Evolutionary conservation across 2,888 invertebrate species (phyloP), one percentile per base, ranked within the genome.

Genomic region (Eilema griseolum): DNA sequence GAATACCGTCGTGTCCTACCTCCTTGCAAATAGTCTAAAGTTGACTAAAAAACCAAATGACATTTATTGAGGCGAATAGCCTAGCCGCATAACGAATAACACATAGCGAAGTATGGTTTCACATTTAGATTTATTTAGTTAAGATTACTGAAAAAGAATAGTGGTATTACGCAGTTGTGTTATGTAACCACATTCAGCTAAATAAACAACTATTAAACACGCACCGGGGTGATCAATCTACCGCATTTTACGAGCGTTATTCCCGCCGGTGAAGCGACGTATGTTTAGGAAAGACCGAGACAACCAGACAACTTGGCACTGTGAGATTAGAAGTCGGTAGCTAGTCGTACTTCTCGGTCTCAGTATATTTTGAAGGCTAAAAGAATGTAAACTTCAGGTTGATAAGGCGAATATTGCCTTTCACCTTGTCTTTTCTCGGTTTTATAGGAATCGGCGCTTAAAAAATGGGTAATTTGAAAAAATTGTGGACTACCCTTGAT

Each of bases 381-480:
- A 3, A 41, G 41, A 4, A 41, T 41, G 16, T 1, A 1, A 41
- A n/a, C n/a, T n/a, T 16, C 41, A 41, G 4, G 14, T 41, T 41
- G 41, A 41, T 1, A 41, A 16, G 16, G 4, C 41, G 41, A 4
- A 14, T 2, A 41, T 41, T 4, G 4, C 2, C 33, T 37, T 12
- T 1, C 33, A 2, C 33, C 12, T 37, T 37, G 12, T 37, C 33
- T 3, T 12, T 37, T 37, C 33, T 11, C 11, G 12, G 12, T 11
- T 37, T 12, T 37, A 37, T 37, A 12, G 12, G 33, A 37, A 1
- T n/a, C 72, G 62, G 59, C 70, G 71, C 74, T 74, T 61, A 28
- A 67, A 78, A 78, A 77, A 77, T 67, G 72, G 77, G 69, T 72
- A 26, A 62, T 24, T 59, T 24, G 62, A 61, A 57, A 56, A 67